These are phyloP conservation scores for Anoplius nigerrimus DNA, from an alignment of 2,888 invertebrate genomes.

Conservation along the genomic window DNA sequence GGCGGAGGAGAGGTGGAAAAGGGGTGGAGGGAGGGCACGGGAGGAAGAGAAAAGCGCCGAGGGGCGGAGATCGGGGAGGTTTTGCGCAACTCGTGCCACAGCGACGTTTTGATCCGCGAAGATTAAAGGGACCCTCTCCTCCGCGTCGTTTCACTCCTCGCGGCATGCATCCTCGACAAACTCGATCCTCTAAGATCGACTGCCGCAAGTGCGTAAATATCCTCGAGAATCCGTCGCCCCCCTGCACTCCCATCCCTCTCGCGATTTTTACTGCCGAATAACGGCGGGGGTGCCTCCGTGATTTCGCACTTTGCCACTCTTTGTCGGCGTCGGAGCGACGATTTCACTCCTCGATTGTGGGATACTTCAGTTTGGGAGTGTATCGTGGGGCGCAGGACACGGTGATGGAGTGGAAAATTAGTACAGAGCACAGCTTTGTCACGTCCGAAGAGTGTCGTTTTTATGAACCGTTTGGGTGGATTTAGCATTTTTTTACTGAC, in stretches of 20 bases:
- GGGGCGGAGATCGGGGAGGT: neutral
- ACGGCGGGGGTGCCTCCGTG: neutral
- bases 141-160: constrained; percentile 35
- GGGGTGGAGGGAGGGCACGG: neutral
- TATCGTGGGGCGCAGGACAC: no score
- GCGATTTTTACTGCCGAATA: no score
- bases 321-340: neutral
- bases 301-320: constrained; percentile 5
- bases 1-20: no score
- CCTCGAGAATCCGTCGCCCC: constrained; percentile 41
- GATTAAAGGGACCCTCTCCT: constrained; percentile 69
- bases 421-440: no score
- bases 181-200: constrained; percentile 24
- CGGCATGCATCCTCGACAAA: constrained; percentile 33
- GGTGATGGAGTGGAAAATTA: no score
- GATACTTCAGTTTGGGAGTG: no score
- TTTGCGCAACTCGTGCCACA: constrained; percentile 29
- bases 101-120: constrained; percentile 72
- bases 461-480: no score
- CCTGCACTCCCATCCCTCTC: neutral
- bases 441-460: no score
- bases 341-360: no score
- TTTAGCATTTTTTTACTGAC: no score
- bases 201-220: constrained; percentile 61
- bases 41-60: constrained; percentile 7